Conservation (phyloP, 2,797 vertebrate species). For the Hylomyscus alleni region DNA sequence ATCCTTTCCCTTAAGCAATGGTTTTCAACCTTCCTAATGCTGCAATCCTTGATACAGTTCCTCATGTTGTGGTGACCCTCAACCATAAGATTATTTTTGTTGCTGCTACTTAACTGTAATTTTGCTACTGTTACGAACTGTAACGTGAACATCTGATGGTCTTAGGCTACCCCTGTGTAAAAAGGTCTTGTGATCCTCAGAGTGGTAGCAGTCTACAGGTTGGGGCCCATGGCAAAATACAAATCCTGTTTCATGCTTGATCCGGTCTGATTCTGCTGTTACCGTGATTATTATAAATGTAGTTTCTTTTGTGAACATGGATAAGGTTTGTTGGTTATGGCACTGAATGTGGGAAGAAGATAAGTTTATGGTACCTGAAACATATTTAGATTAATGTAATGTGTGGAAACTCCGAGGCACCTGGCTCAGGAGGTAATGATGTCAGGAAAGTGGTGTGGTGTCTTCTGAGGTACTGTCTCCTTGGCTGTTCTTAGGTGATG, state of each 20-base stretch:
- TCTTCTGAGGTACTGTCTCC: neutral
- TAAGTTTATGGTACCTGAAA: neutral
- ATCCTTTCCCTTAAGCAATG: neutral
- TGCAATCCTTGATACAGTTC: neutral
- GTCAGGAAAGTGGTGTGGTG: too few species aligned
- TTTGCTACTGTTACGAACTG: neutral
- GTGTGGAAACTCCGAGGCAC: constrained; percentile 38
- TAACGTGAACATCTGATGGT: neutral
- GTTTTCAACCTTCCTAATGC: neutral
- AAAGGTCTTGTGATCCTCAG: neutral
- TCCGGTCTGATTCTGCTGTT: constrained; percentile 8
- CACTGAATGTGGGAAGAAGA: constrained; percentile 16
- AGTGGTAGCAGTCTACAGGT: neutral
- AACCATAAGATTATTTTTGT: neutral
- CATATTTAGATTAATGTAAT: constrained; percentile 27
- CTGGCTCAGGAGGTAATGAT: neutral
- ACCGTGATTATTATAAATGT: neutral
- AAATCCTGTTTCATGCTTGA: neutral
- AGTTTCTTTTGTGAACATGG: constrained; percentile 32
- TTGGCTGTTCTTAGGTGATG: neutral
- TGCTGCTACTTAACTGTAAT: neutral
- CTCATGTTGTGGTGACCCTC: neutral
- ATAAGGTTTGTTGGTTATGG: neutral
- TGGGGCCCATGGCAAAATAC: neutral
- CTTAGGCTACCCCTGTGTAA: neutral